Evolutionary conservation across 1,140 invertebrate genomes (phyloP), one percentile per base, ranked within the genome.

Genomic region (Zaprionus davidi): DNA sequence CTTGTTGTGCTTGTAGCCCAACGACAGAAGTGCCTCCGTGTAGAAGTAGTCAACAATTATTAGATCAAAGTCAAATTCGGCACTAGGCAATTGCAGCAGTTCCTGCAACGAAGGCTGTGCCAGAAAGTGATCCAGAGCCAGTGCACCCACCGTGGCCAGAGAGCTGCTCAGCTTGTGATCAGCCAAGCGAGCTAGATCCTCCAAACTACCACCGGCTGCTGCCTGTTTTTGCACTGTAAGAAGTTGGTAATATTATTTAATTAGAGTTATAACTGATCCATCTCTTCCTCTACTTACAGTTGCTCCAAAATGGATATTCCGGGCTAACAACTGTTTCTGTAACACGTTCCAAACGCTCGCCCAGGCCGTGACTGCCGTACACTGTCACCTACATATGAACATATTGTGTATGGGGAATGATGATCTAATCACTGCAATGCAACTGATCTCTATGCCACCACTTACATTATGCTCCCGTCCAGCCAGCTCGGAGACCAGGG

Each of bases 11-110:
- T 90, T 74, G 26, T 93, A 67, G 4, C 92, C 90, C 31, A 94
- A 60, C 11, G 92, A 92, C 15, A 92, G 62, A n/a, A 93, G 58
- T 5, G 93, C 93, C 44, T 94, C 93, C 22, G 93, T 93, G 44
- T 92, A 86, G 44, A 94, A 93, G 26, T 91, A 78, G 49, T 94
- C 93, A 5, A 93, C 62, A 24, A 94, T 84, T 2, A 94, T 92
- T 1, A 94, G 62, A 81, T 94, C 94, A 65, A 91, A 94, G 26
- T 93, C 92, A 66, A 93, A 92, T 5, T 92, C 76, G 5, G 71
- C 66, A 5, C 59, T 57, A 2, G 78, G 58, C 7, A 73, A 53
- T 41, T 88, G 24, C 7, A 92, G 38, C 20, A 92, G 41, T 6
- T 72, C 36, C 49, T 88, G 76, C 17, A 92, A 4, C 12, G 80